These are phyloP conservation scores for Agrochola macilenta DNA, from an alignment of 2,888 invertebrate species.

Conservation along the genomic window DNA sequence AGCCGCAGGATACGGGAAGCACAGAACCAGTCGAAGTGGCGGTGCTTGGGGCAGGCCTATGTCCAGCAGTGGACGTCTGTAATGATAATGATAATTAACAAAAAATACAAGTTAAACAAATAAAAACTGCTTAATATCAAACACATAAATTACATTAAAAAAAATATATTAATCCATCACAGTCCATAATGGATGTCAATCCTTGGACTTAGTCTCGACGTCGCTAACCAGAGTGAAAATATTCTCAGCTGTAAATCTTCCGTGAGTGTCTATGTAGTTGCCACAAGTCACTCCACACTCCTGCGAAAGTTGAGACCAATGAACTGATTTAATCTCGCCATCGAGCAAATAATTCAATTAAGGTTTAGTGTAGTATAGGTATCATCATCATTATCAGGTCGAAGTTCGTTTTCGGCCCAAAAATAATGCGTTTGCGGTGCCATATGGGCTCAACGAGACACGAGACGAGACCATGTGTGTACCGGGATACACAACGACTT, in stretches of 20 bases:
- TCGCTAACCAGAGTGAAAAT: conserved; percentile 85
- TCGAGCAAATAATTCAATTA: neutral
- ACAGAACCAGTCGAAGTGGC: no score
- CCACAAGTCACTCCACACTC: conserved; percentile 88
- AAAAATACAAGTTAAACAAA: neutral
- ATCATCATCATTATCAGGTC: neutral
- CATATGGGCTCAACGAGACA: neutral
- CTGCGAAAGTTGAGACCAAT: conserved; percentile 67
- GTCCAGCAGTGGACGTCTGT: no score
- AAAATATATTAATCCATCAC: no score
- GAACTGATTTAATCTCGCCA: no score
- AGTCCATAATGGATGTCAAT: conserved; percentile 57
- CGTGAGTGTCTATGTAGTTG: conserved; percentile 83
- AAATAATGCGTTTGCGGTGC: neutral
- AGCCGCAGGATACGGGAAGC: no score
- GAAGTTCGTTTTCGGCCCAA: neutral
- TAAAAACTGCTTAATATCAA: neutral
- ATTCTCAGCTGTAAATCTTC: conserved; percentile 85
- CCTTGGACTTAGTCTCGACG: conserved; percentile 81
- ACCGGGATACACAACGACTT: neutral
- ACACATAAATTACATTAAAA: neutral
- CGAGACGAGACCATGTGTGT: neutral
- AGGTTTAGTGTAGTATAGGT: neutral
- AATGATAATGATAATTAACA: neutral
- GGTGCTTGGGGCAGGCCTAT: no score